A percentile compares a stretch with the other conserved stretches of the same genome.
Conservation (phyloP, 2,888 invertebrate genomes). For the Aphidius colemani region DNA sequence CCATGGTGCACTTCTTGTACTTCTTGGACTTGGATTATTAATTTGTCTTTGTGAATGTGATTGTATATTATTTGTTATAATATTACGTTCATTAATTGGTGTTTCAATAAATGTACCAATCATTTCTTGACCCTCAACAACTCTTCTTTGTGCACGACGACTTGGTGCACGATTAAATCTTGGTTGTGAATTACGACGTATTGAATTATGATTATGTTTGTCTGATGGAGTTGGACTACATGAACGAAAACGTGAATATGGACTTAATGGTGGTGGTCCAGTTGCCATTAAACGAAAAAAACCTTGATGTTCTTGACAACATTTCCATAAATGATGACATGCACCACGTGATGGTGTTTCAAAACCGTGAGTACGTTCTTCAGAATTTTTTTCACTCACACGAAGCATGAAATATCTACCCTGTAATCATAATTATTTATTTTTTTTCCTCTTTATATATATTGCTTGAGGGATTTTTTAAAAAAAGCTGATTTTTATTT, state of each 20-base stretch:
- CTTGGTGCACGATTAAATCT: conserved; percentile 80
- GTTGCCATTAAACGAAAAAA: conserved; percentile 85
- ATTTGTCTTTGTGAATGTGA: conserved; percentile 43
- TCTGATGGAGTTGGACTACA: conserved; percentile 55
- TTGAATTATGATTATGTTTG: conserved; percentile 57
- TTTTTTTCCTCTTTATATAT: background rate
- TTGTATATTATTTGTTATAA: conserved; percentile 39
- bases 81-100: conserved; percentile 41
- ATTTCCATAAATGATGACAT: conserved; percentile 95
- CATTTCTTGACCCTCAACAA: conserved; percentile 67
- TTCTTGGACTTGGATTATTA: conserved; percentile 67
- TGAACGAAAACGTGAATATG: conserved; percentile 57
- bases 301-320: conserved; percentile 94
- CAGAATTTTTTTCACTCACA: conserved; percentile 95
- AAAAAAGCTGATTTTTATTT: background rate
- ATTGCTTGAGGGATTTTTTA: no score
- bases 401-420: conserved; percentile 95
- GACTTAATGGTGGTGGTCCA: conserved; percentile 60
- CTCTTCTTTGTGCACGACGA: conserved; percentile 73
- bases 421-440: conserved; percentile 37
- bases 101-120: conserved; percentile 54
- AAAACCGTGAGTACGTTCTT: conserved; percentile 95
- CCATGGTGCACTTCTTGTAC: conserved; percentile 83
- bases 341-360: conserved; percentile 90
- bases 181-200: conserved; percentile 68